Evolutionary conservation across 2,797 vertebrate species (phyloP).

Genomic region (Alfaro cultratus): DNA sequence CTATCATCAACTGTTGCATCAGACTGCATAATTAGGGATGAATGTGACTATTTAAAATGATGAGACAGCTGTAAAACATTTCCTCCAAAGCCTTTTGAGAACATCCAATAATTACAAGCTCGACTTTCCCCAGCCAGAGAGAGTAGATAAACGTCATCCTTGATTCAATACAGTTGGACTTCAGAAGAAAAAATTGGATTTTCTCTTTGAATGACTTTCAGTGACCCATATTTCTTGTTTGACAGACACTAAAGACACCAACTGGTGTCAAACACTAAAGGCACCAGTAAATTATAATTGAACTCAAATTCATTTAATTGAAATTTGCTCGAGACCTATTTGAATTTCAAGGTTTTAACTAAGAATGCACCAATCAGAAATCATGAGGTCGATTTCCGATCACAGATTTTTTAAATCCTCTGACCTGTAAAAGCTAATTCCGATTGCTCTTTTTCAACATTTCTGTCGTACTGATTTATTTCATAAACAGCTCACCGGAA

Average conservation of each 20-base stretch:
- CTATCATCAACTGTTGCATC: conserved; percentile 18
- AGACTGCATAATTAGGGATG: conserved; percentile 35
- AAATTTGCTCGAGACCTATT: not conserved
- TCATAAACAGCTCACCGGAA: not conserved
- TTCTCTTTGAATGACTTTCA: conserved; percentile 4
- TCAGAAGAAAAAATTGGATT: conserved; percentile 1
- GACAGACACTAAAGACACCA: not conserved
- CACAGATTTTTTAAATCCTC: not conserved
- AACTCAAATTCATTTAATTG: not conserved
- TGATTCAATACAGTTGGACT: not conserved
- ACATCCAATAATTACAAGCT: conserved; percentile 20
- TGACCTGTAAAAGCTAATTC: not conserved
- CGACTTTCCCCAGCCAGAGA: conserved; percentile 13
- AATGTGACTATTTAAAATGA: conserved; percentile 24
- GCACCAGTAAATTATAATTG: not conserved
- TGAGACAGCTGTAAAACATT: conserved; percentile 45
- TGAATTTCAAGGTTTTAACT: not conserved
- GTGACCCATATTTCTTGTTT: not conserved
- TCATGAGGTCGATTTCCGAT: not conserved
- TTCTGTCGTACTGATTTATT: not conserved
- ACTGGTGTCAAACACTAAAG: not conserved
- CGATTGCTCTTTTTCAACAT: not conserved
- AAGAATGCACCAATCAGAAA: not conserved
- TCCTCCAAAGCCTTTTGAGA: conserved; percentile 35
- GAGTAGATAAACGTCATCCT: not conserved